A percentile compares a stretch with the other conserved stretches of the same genome.
These are phyloP conservation scores for Xyliphius kryptos DNA, from an alignment of 2,113 vertebrate species.

Conservation along the genomic window DNA sequence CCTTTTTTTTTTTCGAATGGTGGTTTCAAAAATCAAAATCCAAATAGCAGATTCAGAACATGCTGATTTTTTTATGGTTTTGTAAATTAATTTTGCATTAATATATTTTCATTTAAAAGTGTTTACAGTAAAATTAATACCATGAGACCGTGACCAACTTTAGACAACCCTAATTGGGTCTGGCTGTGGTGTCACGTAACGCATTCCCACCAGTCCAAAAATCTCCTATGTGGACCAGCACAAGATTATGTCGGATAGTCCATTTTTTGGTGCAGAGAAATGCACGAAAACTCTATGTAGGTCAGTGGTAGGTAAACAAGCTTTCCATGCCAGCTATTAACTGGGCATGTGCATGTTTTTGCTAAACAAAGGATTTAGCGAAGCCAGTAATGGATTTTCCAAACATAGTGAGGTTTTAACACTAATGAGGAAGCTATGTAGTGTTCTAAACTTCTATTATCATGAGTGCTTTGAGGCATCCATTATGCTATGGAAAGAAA, in stretches of 20 bases:
- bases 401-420: background rate
- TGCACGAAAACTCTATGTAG: slow-evolving; percentile 15
- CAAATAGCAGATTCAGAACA: no score
- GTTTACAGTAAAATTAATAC: background rate
- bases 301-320: slow-evolving; percentile 14
- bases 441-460: background rate
- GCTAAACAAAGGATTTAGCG: slow-evolving; percentile 17
- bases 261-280: slow-evolving; percentile 42
- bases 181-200: background rate
- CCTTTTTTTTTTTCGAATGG: no score
- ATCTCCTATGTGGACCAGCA: slow-evolving; percentile 51
- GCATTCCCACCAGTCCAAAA: slow-evolving; percentile 24
- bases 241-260: slow-evolving; percentile 51
- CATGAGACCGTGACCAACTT: background rate
- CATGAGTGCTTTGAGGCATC: background rate
- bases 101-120: background rate
- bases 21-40: no score
- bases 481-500: background rate
- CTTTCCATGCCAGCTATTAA: background rate
- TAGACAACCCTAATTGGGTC: background rate
- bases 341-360: background rate
- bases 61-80: no score
- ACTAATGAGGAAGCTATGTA: background rate
- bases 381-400: background rate
- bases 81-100: background rate